Evolutionary conservation across 92 coral and sea anemone genomes (phyloP).

Genomic region (Micromussa lordhowensis): DNA sequence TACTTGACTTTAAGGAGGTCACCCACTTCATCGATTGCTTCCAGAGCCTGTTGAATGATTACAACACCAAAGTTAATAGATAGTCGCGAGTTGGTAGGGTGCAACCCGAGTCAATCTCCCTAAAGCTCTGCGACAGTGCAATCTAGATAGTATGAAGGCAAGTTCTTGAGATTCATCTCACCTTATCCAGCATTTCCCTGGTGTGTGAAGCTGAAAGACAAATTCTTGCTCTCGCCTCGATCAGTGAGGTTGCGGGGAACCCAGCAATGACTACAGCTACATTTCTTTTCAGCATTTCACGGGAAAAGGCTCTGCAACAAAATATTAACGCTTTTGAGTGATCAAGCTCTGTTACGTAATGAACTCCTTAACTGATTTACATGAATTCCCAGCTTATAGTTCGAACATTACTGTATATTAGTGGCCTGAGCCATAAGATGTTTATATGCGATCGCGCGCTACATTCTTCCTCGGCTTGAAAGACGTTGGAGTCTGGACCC

Average conservation of each 20-base stretch:
- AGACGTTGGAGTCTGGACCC: too few relatives aligned
- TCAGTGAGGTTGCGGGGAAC: slow-evolving; percentile 87
- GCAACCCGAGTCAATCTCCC: background rate
- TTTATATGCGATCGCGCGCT: too few relatives aligned
- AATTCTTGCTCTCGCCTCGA: slow-evolving; percentile 86
- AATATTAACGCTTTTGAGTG: background rate
- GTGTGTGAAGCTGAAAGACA: slow-evolving; percentile 94
- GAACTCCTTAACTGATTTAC: background rate
- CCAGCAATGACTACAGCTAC: slow-evolving; percentile 89
- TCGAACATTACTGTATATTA: background rate
- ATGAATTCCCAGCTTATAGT: background rate
- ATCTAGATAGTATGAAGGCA: background rate
- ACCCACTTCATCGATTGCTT: slow-evolving; percentile 60
- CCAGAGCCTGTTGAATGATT: slow-evolving; percentile 42
- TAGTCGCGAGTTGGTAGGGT: background rate
- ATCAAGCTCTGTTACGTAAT: background rate
- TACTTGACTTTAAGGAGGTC: slow-evolving; percentile 62
- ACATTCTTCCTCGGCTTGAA: too few relatives aligned
- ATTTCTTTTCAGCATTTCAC: slow-evolving; percentile 82
- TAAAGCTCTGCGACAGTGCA: background rate
- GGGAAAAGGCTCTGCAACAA: slow-evolving; percentile 79
- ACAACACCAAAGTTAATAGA: background rate
- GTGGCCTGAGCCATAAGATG: background rate
- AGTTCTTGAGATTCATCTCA: slow-evolving; percentile 1
- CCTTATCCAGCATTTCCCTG: slow-evolving; percentile 84